Base-by-base conservation (phyloP, 2,888 invertebrate genomes). In the Meghimatium bilineatum region DNA sequence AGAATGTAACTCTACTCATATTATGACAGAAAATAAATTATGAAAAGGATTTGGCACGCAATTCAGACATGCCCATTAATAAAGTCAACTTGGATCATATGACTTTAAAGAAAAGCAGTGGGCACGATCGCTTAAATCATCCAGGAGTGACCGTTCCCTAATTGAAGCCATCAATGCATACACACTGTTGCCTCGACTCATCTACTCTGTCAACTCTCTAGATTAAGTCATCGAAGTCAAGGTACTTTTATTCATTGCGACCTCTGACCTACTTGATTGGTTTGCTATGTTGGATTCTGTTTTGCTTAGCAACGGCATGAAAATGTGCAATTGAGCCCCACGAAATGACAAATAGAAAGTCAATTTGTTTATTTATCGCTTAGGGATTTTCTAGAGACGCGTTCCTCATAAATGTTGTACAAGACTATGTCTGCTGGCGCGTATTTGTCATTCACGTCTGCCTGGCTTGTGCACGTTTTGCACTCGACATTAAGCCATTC, bases 271-370 rank as follows among this genome's bases (percentile, higher is more conserved):
- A 26, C 36, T 49, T 81, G 81, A 81, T 81, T 81, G 76, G 82
- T 56, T 75, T 38, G 82, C 77, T 77, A 82, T 82, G 56, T 82
- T 82, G 77, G 56, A 67, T n/a, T 52, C 77, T 60, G 38, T 26
- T 77, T 82, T 69, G 82, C 82, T 49, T 82, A 82, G 82, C 82
- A 82, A 82, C 82, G 82, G 77, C 82, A 82, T 49, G 82, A 49
- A 77, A 52, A 49, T 69, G 77, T 77, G 77, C 77, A n/a, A 82
- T 29, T 36, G 75, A 66, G 82, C 44, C 75, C 20, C 44, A n/a
- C 29, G 36, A 34, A 75, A 75, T 74, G 81, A 82, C 82, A 77
- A n/a, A 56, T 69, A 67, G 76, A 82, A 69, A 82, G 82, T 82
- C 77, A 82, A 82, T 82, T 74, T 77, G 82, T 82, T 82, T 80